Percentiles rank a stretch among this genome's conserved stretches.
phyloP scores from a whole-genome alignment of 2,888 invertebrate species.

The Cheilosia urbana region DNA sequence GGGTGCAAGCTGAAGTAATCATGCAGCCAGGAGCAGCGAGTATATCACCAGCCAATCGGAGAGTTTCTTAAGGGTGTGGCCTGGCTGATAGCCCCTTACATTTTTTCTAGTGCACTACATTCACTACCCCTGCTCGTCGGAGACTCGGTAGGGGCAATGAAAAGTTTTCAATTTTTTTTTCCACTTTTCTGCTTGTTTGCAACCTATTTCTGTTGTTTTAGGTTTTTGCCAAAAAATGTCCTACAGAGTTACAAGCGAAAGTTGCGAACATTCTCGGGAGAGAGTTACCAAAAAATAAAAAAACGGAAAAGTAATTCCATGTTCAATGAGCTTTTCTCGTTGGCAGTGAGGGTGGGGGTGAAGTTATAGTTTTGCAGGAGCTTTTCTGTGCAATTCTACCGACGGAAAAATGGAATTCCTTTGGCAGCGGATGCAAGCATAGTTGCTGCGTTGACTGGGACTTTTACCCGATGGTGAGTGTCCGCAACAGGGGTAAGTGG shows the following conservation, averaged over 20 bases:
- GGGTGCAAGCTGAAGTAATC: slow-evolving; percentile 70
- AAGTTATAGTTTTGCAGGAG: slow-evolving; percentile 44
- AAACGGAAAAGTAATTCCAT: slow-evolving; percentile 25
- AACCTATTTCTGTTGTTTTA: slow-evolving; percentile 42
- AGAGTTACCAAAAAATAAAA: slow-evolving; percentile 6
- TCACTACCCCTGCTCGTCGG: slow-evolving; percentile 58
- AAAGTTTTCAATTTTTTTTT: slow-evolving; percentile 25
- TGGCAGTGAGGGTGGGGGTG: neutral
- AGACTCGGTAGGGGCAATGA: slow-evolving; percentile 64
- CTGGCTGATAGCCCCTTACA: slow-evolving; percentile 70
- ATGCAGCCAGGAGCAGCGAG: slow-evolving; percentile 66
- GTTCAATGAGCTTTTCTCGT: slow-evolving; percentile 63
- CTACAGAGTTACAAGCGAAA: slow-evolving; percentile 58
- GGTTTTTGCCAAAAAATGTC: slow-evolving; percentile 37
- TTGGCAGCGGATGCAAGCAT: neutral
- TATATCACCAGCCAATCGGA: slow-evolving; percentile 69
- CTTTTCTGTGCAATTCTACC: slow-evolving; percentile 46
- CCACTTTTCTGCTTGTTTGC: neutral
- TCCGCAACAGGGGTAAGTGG: neutral
- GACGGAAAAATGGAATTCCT: slow-evolving; percentile 56
- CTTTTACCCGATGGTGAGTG: slow-evolving; percentile 29
- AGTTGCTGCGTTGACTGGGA: slow-evolving; percentile 27
- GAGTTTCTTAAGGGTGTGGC: slow-evolving; percentile 73
- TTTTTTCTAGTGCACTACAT: slow-evolving; percentile 65
- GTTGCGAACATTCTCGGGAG: slow-evolving; percentile 31